Base-by-base conservation (phyloP, 2,113 vertebrate species). In the Picathartes gymnocephalus region DNA sequence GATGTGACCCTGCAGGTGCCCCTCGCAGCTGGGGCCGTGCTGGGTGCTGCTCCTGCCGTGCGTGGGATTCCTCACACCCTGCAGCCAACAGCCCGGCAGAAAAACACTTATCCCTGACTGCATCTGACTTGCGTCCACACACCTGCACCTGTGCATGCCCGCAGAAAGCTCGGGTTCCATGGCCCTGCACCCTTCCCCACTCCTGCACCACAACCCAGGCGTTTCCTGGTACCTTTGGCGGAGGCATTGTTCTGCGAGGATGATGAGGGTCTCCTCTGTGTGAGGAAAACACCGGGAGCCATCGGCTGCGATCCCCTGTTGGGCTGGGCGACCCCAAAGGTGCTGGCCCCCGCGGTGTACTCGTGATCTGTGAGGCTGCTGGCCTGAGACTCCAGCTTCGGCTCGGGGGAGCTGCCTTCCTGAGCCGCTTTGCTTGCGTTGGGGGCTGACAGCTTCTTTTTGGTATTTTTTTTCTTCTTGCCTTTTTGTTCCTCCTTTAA, bases 241-340 rank as follows among this genome's bases (percentile, higher is more conserved):
- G 98, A 97, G 97, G 97, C 98, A 97, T 98, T 99, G 98, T 98
- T 99, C 97, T 99, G 99, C 77, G 99, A 99, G 14, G 99, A 99
- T n/a, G 98, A 97, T 24, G 99, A 99, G 69, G 98, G 98, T 94
- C 98, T 98, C 95, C 98, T 98, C 97, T 99, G 99, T 77, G 98
- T 98, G 92, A 99, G 99, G 95, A 99, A 99, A 74, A 99, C 99
- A 74, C 99, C 99, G 0, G 99, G 99, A 15, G 99, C 99, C 99
- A 99, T 99, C 92, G 99, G 99, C 97, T 99, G 98, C 7, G 98
- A 97, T 70, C 98, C 97, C 23, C 98, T 98, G 78, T 98, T 98
- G 2, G 98, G 97, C 95, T 98, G 99, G 91, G 98, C 95, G 83
- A 97, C 98, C 15, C 98, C 83, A 70, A 98, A 98, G 73, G 97